Evolutionary conservation across 1,140 invertebrate genomes (phyloP).

Genomic region (Oryzaephilus surinamensis): DNA sequence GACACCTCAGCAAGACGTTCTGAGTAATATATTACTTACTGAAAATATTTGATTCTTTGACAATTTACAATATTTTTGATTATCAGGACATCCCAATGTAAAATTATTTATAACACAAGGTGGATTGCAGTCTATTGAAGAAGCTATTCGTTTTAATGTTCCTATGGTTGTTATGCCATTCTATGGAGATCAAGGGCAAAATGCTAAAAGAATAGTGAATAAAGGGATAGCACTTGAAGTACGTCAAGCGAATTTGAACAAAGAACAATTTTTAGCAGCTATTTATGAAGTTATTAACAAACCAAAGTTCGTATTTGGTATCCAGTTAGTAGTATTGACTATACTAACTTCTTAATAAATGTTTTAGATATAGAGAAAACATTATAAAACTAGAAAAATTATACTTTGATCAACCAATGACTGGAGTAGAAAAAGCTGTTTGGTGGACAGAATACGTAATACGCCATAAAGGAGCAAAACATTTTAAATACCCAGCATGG

Average conservation of each 20-base stretch:
- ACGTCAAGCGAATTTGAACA: slow-evolving; percentile 9
- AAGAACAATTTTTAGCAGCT: slow-evolving; percentile 13
- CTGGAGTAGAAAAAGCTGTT: slow-evolving; percentile 35
- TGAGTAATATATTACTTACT: slow-evolving; percentile 29
- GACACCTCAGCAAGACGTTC: slow-evolving; percentile 43
- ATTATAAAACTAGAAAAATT: slow-evolving; percentile 18
- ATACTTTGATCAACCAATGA: slow-evolving; percentile 30
- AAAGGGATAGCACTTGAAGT: slow-evolving; percentile 1
- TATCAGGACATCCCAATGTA: slow-evolving; percentile 33
- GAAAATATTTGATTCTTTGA: background rate
- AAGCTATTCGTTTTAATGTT: slow-evolving; percentile 35
- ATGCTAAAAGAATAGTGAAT: slow-evolving; percentile 16
- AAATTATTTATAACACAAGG: slow-evolving; percentile 40
- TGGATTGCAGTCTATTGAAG: slow-evolving; percentile 38
- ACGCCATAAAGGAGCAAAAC: slow-evolving; percentile 34
- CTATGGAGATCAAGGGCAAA: slow-evolving; percentile 27
- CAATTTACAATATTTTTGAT: background rate
- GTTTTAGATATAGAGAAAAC: slow-evolving; percentile 19
- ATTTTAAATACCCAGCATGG: slow-evolving; percentile 29
- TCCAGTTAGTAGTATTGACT: background rate
- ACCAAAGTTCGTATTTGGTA: slow-evolving; percentile 8
- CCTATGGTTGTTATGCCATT: slow-evolving; percentile 37
- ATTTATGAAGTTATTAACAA: slow-evolving; percentile 18
- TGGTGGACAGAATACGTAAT: slow-evolving; percentile 44
- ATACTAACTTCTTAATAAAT: background rate